These are phyloP conservation scores for Ptiloglossa arizonensis DNA, from an alignment of 1,140 invertebrate species.

Conservation along the genomic window DNA sequence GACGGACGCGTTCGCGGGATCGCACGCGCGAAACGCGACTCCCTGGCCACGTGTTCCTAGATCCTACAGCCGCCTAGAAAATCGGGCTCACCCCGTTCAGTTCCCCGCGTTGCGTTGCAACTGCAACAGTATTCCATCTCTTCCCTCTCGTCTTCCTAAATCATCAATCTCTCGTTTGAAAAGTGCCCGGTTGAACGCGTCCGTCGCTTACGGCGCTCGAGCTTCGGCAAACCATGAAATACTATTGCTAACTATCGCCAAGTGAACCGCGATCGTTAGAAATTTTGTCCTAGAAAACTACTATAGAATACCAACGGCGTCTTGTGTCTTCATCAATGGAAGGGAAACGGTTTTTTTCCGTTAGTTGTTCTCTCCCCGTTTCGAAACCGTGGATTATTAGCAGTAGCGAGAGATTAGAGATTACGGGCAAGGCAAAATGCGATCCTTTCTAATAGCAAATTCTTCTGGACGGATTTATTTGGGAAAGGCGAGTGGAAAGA, in stretches of 20 bases:
- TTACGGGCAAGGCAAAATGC: no score
- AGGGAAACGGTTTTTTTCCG: no score
- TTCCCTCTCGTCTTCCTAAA: not conserved
- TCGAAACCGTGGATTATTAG: no score
- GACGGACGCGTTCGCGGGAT: conserved; percentile 15
- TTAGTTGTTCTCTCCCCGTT: no score
- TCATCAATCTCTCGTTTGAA: conserved; percentile 14
- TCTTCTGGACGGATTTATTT: no score
- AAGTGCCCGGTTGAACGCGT: not conserved
- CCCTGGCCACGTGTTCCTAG: not conserved
- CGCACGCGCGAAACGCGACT: not conserved
- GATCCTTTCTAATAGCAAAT: no score
- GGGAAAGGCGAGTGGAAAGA: not conserved
- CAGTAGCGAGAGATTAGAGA: no score
- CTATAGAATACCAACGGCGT: no score
- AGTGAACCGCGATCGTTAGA: not conserved
- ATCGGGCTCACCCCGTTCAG: not conserved
- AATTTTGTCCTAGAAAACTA: not conserved
- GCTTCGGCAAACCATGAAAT: no score
- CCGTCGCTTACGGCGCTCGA: not conserved
- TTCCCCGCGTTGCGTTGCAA: not conserved
- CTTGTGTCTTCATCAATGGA: no score
- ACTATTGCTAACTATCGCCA: not conserved
- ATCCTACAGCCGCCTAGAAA: not conserved
- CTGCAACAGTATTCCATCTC: not conserved